Evolutionary conservation across 1,140 invertebrate genomes (phyloP).

Genomic region (Drosophila carrolli): DNA sequence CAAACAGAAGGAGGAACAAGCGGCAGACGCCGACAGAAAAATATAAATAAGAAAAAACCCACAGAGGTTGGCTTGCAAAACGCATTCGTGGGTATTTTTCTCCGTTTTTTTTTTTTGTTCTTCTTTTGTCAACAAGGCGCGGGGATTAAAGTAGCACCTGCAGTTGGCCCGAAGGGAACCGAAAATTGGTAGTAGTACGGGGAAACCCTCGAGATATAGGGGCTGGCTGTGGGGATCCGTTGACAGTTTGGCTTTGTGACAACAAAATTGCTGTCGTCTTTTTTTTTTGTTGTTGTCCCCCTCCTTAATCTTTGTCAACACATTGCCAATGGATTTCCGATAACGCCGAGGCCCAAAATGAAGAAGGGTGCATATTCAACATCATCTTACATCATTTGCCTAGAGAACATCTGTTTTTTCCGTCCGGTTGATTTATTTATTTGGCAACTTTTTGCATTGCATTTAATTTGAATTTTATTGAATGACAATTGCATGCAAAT

Average conservation of each 20-base stretch:
- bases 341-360: constrained; percentile 15
- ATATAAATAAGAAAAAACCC: constrained; percentile 25
- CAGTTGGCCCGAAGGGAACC: constrained; percentile 47
- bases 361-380: constrained; percentile 52
- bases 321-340: constrained; percentile 61
- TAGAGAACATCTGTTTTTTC: constrained; percentile 46
- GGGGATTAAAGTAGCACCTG: constrained; percentile 81
- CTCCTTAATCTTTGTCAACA: constrained; percentile 72
- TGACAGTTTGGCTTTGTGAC: constrained; percentile 79
- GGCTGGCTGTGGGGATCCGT: constrained; percentile 30
- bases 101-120: background rate
- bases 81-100: constrained; percentile 6
- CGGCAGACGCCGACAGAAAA: background rate
- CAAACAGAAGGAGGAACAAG: constrained; percentile 9
- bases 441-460: constrained; percentile 32
- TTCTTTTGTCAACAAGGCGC: constrained; percentile 65
- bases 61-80: constrained; percentile 19
- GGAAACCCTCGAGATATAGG: background rate
- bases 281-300: background rate
- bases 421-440: constrained; percentile 31
- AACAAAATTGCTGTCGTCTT: constrained; percentile 76
- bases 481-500: constrained; percentile 82
- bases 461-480: constrained; percentile 83
- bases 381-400: constrained; percentile 57
- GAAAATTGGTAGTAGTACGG: constrained; percentile 17